Percentiles rank a stretch among this genome's conserved stretches.
phyloP scores from a whole-genome alignment of 2,888 invertebrate species.

The Euphydryas editha region DNA sequence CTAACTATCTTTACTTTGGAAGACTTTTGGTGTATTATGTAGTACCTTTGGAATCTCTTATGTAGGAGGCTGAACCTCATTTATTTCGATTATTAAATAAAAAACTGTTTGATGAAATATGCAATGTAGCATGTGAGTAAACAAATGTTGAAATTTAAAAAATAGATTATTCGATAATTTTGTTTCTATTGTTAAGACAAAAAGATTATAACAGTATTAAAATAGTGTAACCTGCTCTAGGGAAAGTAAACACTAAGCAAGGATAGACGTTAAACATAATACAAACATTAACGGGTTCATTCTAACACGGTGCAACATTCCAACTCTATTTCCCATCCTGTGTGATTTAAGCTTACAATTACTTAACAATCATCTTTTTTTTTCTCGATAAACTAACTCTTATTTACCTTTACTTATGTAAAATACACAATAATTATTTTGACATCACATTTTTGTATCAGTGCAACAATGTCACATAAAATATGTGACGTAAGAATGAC shows the following conservation, averaged over 20 bases:
- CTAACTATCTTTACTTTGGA: too few species aligned
- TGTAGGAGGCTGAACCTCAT: too few species aligned
- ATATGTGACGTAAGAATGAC: conserved; percentile 3
- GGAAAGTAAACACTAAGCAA: conserved; percentile 51
- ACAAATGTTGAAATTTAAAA: too few species aligned
- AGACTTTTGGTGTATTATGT: too few species aligned
- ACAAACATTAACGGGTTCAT: conserved; percentile 69
- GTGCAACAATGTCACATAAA: not conserved
- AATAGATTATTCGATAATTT: too few species aligned
- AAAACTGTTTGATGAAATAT: too few species aligned
- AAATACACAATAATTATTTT: not conserved
- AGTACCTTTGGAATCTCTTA: too few species aligned
- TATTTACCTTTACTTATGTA: not conserved
- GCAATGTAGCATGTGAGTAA: too few species aligned
- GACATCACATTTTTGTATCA: not conserved
- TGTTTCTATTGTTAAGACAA: not conserved
- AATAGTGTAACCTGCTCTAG: conserved; percentile 18
- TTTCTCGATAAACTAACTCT: conserved; percentile 13
- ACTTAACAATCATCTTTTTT: conserved; percentile 20
- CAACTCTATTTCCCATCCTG: conserved; percentile 68
- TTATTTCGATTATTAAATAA: not conserved
- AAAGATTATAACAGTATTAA: conserved; percentile 1
- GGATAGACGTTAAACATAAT: conserved; percentile 72
- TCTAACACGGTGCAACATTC: conserved; percentile 48
- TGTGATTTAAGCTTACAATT: conserved; percentile 53